Percentiles rank a stretch among this genome's conserved stretches.
Evolutionary conservation across 2,888 invertebrate genomes (phyloP).

Genomic region (Heliothis peltigera): DNA sequence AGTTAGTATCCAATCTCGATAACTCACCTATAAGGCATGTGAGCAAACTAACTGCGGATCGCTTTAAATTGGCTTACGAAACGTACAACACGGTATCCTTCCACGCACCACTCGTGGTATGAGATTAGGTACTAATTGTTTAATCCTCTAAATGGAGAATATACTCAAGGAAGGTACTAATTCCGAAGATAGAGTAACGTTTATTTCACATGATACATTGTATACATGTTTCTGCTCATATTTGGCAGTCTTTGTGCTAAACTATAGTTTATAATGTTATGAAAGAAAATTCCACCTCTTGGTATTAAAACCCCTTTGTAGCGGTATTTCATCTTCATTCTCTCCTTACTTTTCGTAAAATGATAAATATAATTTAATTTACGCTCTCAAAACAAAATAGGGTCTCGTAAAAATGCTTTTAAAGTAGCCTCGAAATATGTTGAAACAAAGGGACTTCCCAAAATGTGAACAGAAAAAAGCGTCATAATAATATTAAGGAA

Average conservation of each 20-base stretch:
- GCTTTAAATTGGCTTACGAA: conserved; percentile 12
- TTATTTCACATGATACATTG: neutral
- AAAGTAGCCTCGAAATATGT: conserved; percentile 41
- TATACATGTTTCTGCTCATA: neutral
- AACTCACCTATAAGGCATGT: neutral
- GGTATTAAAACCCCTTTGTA: conserved; percentile 10
- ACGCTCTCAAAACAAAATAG: conserved; percentile 41
- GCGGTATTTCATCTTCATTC: conserved; percentile 14
- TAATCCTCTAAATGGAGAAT: conserved; percentile 14
- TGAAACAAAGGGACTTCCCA: conserved; percentile 49
- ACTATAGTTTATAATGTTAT: neutral
- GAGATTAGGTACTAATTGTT: conserved; percentile 33
- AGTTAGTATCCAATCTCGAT: conserved; percentile 19
- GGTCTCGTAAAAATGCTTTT: conserved; percentile 48
- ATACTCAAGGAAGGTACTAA: neutral
- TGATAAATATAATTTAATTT: conserved; percentile 44
- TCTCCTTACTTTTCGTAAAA: conserved; percentile 19
- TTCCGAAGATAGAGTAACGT: neutral
- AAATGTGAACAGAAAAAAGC: conserved; percentile 29
- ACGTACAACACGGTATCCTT: conserved; percentile 6
- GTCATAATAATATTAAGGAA: conserved; percentile 42
- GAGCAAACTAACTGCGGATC: neutral
- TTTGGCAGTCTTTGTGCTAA: neutral
- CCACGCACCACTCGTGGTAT: conserved; percentile 7
- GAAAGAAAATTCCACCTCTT: neutral